Evolutionary conservation across 1,140 invertebrate species (phyloP), one percentile per base, ranked within the genome.

Genomic region (Hycleus phaleratus): DNA sequence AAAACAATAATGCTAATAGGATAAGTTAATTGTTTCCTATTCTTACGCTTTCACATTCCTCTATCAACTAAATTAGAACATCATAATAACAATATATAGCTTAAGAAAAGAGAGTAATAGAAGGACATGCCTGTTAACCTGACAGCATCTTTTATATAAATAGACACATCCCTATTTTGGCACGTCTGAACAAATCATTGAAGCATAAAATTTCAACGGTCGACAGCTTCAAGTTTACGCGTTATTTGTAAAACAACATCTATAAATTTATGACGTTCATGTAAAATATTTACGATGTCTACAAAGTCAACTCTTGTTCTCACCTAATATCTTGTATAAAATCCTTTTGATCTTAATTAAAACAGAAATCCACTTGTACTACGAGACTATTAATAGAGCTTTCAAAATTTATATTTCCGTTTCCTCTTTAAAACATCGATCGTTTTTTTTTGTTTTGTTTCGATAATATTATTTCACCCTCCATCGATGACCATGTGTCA

Each of bases 181-280:
- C 25, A 38, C 44, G 26, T 46, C 44, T 42, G 24, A 26, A 4
- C 32, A 32, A 56, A 39, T 9, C 46, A 56, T 43, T 46, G 54
- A 49, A 48, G 46, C 54, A 42, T 56, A 46, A 46, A 56, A 56
- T 56, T 46, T 56, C 32, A 32, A 43, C 46, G 46, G 32, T 39
- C 26, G 25, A 10, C 54, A 56, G 38, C 40, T 39, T 44, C 12
- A 40, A 49, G 38, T 56, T 56, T 43, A 56, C 54, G 54, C 46
- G 39, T 49, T 56, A 56, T 56, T 56, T 56, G 54, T 5, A 48
- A 39, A 49, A 53, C 38, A 45, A 44, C 26, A 45, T 25, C 25
- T 26, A 25, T 25, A 43, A 26, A 49, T 39, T 42, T 50, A 11
- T 25, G 49, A 50, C 18, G 42, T 25, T 18, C 10, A 10, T 52